Evolutionary conservation across 2,113 vertebrate genomes (phyloP).

Genomic region (Pontoporia blainvillei): DNA sequence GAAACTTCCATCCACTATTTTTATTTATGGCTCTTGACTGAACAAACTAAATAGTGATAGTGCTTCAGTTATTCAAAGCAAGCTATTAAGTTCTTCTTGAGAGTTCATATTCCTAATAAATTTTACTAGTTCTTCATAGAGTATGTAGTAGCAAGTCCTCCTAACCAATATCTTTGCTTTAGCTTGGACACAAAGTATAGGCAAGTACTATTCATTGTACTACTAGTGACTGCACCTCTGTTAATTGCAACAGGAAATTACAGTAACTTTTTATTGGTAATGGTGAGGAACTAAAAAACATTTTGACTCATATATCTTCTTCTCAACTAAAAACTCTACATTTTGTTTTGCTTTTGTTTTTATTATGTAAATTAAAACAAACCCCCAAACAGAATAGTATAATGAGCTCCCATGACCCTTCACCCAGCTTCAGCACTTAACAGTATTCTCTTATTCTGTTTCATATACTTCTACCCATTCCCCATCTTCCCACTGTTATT

Average conservation of each 20-base stretch:
- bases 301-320: neutral
- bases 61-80: neutral
- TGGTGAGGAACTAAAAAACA: neutral
- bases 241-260: slow-evolving; percentile 7
- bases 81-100: neutral
- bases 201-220: neutral
- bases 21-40: neutral
- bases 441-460: neutral
- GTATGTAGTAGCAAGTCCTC: neutral
- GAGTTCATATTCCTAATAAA: neutral
- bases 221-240: neutral
- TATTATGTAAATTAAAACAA: neutral
- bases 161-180: neutral
- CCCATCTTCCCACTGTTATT: neutral
- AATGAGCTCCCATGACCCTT: neutral
- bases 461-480: neutral
- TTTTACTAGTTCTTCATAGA: neutral
- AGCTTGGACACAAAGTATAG: neutral
- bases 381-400: neutral
- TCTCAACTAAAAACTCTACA: neutral
- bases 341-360: neutral
- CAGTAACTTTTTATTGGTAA: neutral
- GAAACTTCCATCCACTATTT: neutral
- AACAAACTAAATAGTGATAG: neutral
- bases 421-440: neutral